A percentile compares a stretch with the other conserved stretches of the same genome.
phyloP scores from a whole-genome alignment of 2,888 invertebrate species.

The Iphiclides podalirius region DNA sequence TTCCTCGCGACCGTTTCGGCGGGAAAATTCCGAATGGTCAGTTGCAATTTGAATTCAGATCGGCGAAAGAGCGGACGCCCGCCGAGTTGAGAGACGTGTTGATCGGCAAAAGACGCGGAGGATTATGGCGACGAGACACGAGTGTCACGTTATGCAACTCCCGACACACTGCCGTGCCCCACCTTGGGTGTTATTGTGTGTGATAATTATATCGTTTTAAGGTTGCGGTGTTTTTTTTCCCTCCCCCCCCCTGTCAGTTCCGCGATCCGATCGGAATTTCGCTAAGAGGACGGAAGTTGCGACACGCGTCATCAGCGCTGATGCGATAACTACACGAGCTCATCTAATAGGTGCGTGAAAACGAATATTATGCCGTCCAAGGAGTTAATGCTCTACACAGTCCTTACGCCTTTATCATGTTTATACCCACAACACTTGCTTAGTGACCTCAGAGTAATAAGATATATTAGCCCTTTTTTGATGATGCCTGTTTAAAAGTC shows the following conservation, averaged over 20 bases:
- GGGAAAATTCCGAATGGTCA: constrained; percentile 5
- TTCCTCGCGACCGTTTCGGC: constrained; percentile 8
- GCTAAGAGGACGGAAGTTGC: constrained; percentile 7
- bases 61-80: not conserved
- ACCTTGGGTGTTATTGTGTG: constrained; percentile 54
- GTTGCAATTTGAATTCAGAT: not conserved
- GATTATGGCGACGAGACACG: constrained; percentile 44
- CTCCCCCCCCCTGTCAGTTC: constrained; percentile 37
- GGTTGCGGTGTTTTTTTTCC: constrained; percentile 34
- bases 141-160: constrained; percentile 53
- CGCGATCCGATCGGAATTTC: constrained; percentile 30
- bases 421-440: no score
- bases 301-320: constrained; percentile 3
- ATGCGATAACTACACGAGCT: constrained; percentile 1
- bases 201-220: constrained; percentile 53
- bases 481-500: no score
- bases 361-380: no score
- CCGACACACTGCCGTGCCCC: constrained; percentile 42
- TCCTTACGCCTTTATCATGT: no score
- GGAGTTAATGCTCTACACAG: no score
- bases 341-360: no score
- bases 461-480: no score
- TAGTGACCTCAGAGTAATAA: no score
- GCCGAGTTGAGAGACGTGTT: constrained; percentile 41
- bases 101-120: constrained; percentile 41